Evolutionary conservation across 2,888 invertebrate species (phyloP), one percentile per base, ranked within the genome.

Genomic region (Harmothoe impar): DNA sequence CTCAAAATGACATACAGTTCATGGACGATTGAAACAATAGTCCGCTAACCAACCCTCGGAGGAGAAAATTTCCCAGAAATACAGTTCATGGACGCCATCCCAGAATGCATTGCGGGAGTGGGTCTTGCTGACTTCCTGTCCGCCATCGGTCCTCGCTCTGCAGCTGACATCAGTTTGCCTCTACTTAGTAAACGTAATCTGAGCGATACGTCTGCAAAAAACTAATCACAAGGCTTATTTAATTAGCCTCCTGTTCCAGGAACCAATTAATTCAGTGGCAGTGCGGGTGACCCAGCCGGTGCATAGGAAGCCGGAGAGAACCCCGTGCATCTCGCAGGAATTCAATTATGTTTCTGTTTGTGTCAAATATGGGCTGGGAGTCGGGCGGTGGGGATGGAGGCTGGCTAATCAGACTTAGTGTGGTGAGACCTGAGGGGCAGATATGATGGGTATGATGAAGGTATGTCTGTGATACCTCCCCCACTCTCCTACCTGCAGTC

Each of bases 191-290:
- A n/a, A 72, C 25, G 72, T 29, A 29, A 72, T 72, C 72, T 25
- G 72, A 72, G 25, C 31, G 72, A 72, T 72, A 72, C 5, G 15
- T 25, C 31, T 72, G 72, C 72, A 72, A 72, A 72, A 72, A 72
- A 7, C 72, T 72, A 72, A 72, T 72, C 72, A 72, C n/a, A 29
- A 72, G 72, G 20, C 72, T 72, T 72, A 72, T 72, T 72, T 72
- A n/a, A 72, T 72, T 72, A 72, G 72, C 72, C 31, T 72, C 72
- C 31, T 25, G 29, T 72, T 72, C 72, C 3, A 0, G 17, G 29
- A 72, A 72, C 29, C 72, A 72, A 72, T 72, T 72, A 72, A 72
- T 72, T 72, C 72, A 25, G 29, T 29, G 25, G 29, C 72, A 29
- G 29, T 7, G 72, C 72, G 5, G 72, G 72, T 25, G 29, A 43